Evolutionary conservation across 2,113 vertebrate genomes (phyloP).

Genomic region (Vidua chalybeata): DNA sequence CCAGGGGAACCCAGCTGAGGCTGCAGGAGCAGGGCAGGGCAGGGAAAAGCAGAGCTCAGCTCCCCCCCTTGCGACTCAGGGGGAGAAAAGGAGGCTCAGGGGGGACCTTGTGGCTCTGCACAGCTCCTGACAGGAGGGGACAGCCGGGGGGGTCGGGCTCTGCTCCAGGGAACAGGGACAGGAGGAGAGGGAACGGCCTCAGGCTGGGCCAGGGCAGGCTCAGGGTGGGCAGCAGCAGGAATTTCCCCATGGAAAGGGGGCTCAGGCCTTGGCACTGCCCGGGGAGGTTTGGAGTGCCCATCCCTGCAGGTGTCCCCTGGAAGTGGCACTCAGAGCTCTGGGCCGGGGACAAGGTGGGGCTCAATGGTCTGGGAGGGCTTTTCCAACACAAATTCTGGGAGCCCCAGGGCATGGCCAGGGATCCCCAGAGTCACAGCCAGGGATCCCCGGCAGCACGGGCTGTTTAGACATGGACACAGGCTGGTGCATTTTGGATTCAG

Average conservation of each 20-base stretch:
- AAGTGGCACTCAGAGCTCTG: background rate
- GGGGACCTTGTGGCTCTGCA: background rate
- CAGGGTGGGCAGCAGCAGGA: background rate
- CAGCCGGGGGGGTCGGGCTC: background rate
- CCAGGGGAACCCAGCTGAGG: fast-evolving
- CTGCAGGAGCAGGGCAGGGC: background rate
- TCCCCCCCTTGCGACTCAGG: background rate
- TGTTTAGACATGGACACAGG: fast-evolving
- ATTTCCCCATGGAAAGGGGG: background rate
- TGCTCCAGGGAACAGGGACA: background rate
- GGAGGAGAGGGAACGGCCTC: background rate
- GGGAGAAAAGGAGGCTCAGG: background rate
- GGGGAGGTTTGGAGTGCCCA: background rate
- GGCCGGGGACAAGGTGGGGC: background rate
- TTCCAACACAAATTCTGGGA: background rate
- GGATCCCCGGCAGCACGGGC: background rate
- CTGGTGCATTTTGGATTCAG: background rate
- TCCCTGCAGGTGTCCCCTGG: background rate
- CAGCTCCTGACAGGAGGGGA: background rate
- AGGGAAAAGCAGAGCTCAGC: background rate
- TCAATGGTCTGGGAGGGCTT: background rate
- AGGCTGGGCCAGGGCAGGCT: background rate
- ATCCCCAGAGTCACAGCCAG: background rate
- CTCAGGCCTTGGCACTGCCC: background rate
- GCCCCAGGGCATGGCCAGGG: background rate